A percentile compares a stretch with the other conserved stretches of the same genome.
Conservation (phyloP, 2,113 vertebrate genomes). For the Himantopus leucocephalus region DNA sequence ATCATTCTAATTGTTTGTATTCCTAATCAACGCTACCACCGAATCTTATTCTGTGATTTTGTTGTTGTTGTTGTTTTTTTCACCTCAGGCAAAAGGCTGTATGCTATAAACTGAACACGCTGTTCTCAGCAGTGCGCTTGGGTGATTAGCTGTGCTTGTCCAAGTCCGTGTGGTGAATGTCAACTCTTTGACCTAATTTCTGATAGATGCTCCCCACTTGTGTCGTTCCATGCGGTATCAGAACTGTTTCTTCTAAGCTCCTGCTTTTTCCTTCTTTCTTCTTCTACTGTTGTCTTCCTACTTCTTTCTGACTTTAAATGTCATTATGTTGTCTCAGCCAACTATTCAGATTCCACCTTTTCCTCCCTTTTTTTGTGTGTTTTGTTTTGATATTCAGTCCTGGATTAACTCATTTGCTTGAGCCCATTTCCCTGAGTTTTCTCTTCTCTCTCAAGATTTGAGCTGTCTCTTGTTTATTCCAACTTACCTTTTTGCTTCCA, state of each 20-base stretch:
- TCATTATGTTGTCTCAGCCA: background rate
- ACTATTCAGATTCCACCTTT: background rate
- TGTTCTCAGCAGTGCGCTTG: background rate
- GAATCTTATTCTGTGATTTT: background rate
- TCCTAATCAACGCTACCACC: background rate
- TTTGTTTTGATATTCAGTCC: background rate
- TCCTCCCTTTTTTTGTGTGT: background rate
- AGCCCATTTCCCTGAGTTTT: background rate
- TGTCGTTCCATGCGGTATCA: background rate
- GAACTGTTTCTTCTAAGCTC: background rate
- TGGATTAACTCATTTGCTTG: background rate
- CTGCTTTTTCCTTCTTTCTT: background rate
- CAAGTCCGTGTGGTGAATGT: background rate
- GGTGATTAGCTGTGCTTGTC: background rate
- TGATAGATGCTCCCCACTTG: background rate
- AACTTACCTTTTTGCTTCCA: background rate
- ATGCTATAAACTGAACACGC: fast-evolving
- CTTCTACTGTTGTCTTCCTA: background rate
- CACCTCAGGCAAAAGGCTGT: background rate
- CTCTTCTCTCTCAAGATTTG: background rate
- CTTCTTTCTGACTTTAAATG: background rate
- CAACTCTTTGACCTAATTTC: background rate
- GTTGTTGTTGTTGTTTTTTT: background rate
- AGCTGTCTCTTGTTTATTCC: background rate
- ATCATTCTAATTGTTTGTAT: background rate